These are phyloP conservation scores for Tiliacea aurago DNA, from an alignment of 2,888 invertebrate genomes.

Conservation along the genomic window DNA sequence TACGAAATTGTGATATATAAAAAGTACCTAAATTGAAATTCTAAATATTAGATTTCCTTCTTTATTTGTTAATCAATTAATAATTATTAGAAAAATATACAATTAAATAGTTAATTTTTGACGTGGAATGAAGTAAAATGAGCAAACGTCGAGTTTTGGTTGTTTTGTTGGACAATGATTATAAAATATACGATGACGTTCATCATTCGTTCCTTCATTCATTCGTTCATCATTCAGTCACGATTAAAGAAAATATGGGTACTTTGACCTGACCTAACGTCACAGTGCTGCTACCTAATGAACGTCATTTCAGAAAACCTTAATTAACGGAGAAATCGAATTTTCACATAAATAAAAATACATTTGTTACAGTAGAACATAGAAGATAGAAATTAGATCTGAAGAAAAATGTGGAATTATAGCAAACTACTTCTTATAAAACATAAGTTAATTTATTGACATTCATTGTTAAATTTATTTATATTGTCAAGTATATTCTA, in stretches of 20 bases:
- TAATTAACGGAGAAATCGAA: too few species aligned
- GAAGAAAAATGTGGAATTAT: neutral
- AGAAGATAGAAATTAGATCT: too few species aligned
- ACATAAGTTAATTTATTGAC: constrained; percentile 22
- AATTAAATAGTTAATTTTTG: constrained; percentile 42
- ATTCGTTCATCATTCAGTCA: too few species aligned
- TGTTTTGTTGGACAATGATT: constrained; percentile 6
- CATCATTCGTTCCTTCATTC: too few species aligned
- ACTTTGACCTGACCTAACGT: too few species aligned
- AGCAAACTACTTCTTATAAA: constrained; percentile 21
- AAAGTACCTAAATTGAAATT: constrained; percentile 69
- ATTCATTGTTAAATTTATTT: constrained; percentile 27
- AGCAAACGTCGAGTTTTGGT: neutral
- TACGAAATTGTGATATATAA: constrained; percentile 72
- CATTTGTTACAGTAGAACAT: too few species aligned
- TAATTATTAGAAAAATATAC: constrained; percentile 58
- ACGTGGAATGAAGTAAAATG: constrained; percentile 16
- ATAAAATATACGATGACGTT: too few species aligned
- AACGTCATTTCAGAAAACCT: too few species aligned
- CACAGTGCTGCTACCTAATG: too few species aligned
- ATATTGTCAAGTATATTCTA: constrained; percentile 27
- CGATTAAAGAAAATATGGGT: too few species aligned
- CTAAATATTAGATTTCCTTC: constrained; percentile 42
- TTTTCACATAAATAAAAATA: too few species aligned
- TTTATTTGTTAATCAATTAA: constrained; percentile 46